phyloP scores from a whole-genome alignment of 2,113 vertebrate genomes.

The Pristiophorus japonicus region DNA sequence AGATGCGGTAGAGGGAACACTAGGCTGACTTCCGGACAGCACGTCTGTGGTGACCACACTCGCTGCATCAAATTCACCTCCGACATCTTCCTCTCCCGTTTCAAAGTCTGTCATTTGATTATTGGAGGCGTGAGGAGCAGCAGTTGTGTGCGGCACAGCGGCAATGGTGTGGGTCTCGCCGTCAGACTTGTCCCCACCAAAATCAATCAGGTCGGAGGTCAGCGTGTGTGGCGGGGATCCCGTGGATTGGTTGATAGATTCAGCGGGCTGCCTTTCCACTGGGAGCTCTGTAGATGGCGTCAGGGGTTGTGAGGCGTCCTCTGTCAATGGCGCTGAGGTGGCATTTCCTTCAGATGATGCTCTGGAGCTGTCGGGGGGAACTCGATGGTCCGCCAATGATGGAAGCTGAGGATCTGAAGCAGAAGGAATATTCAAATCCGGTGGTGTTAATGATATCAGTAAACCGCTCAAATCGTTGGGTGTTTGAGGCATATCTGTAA shows the following conservation, averaged over 20 bases:
- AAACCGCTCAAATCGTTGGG: too few species aligned
- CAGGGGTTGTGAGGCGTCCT: not conserved
- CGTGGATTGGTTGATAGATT: not conserved
- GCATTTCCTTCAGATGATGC: too few species aligned
- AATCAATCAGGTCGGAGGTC: not conserved
- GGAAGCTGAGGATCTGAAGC: not conserved
- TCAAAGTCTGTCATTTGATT: not conserved
- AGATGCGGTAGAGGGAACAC: constrained; percentile 48
- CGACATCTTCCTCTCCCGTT: constrained; percentile 43
- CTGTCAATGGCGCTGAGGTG: not conserved
- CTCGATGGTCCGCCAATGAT: not conserved
- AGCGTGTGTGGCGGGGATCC: too few species aligned
- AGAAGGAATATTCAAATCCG: not conserved
- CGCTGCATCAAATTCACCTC: constrained; percentile 45
- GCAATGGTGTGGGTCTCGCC: not conserved
- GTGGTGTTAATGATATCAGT: not conserved
- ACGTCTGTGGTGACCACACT: constrained; percentile 46
- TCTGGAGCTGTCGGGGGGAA: not conserved
- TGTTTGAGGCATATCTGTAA: not conserved
- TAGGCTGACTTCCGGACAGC: constrained; percentile 48
- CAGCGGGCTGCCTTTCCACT: not conserved
- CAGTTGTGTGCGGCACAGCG: not conserved
- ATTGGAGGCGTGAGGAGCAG: accelerated
- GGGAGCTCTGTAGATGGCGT: not conserved
- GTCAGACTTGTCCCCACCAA: too few species aligned